These are phyloP conservation scores for Psylliodes chrysocephalus DNA, from an alignment of 2,888 invertebrate species.

Conservation along the genomic window DNA sequence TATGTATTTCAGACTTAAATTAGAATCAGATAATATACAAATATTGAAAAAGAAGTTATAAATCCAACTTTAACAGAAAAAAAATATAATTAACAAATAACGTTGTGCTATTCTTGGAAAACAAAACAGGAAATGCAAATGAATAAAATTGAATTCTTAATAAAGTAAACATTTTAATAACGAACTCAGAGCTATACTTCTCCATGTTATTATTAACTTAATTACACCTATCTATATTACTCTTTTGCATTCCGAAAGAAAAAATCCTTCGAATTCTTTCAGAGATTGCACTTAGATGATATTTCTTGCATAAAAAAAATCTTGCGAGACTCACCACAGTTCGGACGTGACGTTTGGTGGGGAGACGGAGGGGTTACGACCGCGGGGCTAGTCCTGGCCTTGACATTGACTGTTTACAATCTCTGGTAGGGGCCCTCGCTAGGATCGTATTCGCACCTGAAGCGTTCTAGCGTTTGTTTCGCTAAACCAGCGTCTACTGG, in stretches of 20 bases:
- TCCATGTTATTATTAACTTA: neutral
- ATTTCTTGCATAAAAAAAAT: neutral
- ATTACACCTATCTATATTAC: no score
- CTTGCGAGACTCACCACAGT: neutral
- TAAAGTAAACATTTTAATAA: no score
- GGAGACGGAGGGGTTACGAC: conserved; percentile 38
- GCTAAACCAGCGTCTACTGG: conserved; percentile 29
- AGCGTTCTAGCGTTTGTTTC: conserved; percentile 5
- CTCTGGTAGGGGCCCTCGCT: conserved; percentile 54
- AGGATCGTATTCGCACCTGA: conserved; percentile 41
- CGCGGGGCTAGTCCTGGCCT: conserved; percentile 54
- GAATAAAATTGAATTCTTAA: no score
- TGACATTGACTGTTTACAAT: conserved; percentile 58
- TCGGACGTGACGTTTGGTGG: neutral
- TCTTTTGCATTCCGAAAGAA: neutral
- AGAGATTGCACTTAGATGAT: neutral
- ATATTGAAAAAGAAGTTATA: no score
- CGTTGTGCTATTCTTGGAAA: no score
- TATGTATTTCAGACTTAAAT: no score
- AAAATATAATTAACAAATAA: no score
- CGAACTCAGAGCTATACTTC: no score
- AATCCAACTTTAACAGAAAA: no score
- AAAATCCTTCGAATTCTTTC: neutral
- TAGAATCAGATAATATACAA: no score
- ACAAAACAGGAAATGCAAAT: no score